phyloP scores from a whole-genome alignment of 2,888 invertebrate genomes.

The Sturmia bella region DNA sequence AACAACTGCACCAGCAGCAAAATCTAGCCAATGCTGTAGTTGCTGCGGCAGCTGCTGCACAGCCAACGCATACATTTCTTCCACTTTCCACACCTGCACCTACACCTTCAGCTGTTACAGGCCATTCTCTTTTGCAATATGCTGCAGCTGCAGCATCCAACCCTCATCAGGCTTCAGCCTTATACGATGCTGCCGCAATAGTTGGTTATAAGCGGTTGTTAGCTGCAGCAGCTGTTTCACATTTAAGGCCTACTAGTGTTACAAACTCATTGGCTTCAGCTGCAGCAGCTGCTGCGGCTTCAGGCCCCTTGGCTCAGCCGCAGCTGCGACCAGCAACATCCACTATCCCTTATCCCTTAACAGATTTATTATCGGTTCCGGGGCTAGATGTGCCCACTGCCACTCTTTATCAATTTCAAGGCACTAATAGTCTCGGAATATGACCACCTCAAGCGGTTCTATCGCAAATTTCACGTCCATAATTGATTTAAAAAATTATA shows the following conservation, averaged over 20 bases:
- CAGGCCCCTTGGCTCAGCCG: slow-evolving; percentile 79
- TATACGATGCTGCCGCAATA: slow-evolving; percentile 81
- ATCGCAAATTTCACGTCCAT: slow-evolving; percentile 76
- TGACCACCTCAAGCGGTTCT: slow-evolving; percentile 83
- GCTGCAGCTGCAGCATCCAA: slow-evolving; percentile 85
- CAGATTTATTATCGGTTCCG: slow-evolving; percentile 87
- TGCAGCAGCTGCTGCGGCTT: slow-evolving; percentile 70
- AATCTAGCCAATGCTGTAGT: slow-evolving; percentile 81
- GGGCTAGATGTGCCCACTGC: slow-evolving; percentile 85
- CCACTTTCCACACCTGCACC: slow-evolving; percentile 72
- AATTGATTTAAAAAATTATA: slow-evolving; percentile 25
- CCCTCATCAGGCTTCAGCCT: slow-evolving; percentile 83
- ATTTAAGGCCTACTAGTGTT: slow-evolving; percentile 75
- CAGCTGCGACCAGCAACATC: slow-evolving; percentile 83
- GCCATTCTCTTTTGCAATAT: slow-evolving; percentile 83
- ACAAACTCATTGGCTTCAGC: slow-evolving; percentile 81
- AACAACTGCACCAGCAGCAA: slow-evolving; percentile 81
- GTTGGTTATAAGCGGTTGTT: slow-evolving; percentile 81
- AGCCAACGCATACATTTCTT: slow-evolving; percentile 76
- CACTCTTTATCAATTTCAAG: slow-evolving; percentile 88
- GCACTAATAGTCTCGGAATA: slow-evolving; percentile 87
- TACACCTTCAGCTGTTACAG: slow-evolving; percentile 77
- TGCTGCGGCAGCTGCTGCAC: slow-evolving; percentile 75
- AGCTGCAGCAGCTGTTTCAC: slow-evolving; percentile 81
- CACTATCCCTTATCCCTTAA: slow-evolving; percentile 86